Evolutionary conservation across 2,888 invertebrate genomes (phyloP).

Genomic region (Chaitophorus viminalis): DNA sequence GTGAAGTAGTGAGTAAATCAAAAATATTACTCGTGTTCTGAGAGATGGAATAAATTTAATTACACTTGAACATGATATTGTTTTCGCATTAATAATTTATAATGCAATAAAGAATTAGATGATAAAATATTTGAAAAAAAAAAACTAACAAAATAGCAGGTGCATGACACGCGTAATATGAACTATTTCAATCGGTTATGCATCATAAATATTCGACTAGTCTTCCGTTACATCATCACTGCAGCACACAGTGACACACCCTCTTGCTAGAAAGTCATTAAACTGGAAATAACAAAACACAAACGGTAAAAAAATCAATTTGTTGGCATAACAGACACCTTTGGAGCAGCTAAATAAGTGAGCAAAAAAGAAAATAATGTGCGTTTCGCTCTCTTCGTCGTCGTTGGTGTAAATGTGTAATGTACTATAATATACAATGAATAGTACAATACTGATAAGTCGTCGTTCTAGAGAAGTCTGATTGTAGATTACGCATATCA

Average conservation of each 20-base stretch:
- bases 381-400: background rate
- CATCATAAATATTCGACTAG: slow-evolving; percentile 14
- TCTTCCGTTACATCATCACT: background rate
- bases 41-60: background rate
- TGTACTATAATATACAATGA: too few species aligned
- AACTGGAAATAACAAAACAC: background rate
- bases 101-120: background rate
- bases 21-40: background rate
- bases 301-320: background rate
- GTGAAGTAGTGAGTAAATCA: too few species aligned
- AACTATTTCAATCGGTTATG: slow-evolving; percentile 12
- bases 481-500: background rate
- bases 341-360: background rate
- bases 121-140: background rate
- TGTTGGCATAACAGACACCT: background rate
- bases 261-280: background rate
- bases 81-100: background rate
- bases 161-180: background rate
- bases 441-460: background rate
- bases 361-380: background rate
- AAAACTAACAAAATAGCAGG: background rate
- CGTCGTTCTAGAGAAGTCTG: background rate
- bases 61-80: background rate
- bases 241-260: slow-evolving; percentile 17
- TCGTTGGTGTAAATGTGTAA: too few species aligned